Evolutionary conservation across 2,797 vertebrate species (phyloP).

Genomic region (Sebastolobus alascanus): DNA sequence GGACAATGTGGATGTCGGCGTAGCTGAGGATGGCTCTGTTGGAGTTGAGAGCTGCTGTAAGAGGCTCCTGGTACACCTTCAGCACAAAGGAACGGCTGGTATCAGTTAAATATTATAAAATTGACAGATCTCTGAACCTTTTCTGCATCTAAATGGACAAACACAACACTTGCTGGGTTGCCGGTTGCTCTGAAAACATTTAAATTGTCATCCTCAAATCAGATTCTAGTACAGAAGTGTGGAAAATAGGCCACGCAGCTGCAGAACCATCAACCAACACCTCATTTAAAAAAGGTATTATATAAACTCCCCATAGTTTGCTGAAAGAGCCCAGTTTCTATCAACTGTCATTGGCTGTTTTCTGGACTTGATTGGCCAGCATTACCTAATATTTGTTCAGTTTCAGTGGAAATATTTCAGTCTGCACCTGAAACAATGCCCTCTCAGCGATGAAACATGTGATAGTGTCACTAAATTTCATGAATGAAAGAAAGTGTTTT

Average conservation of each 20-base stretch:
- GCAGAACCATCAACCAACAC: not conserved
- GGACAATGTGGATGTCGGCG: constrained; percentile 82
- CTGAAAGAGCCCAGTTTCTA: not conserved
- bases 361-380: not conserved
- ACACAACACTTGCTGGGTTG: not conserved
- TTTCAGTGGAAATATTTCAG: constrained; percentile 3
- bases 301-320: not conserved
- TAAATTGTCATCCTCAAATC: not conserved
- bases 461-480: not conserved
- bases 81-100: not conserved
- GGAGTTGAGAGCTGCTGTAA: constrained; percentile 86
- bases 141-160: not conserved
- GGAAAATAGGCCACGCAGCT: not conserved
- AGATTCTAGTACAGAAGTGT: not conserved
- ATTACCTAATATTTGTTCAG: not conserved
- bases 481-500: not conserved
- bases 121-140: not conserved
- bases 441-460: not conserved
- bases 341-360: not conserved
- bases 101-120: not conserved
- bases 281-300: not conserved
- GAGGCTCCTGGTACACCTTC: constrained; percentile 82
- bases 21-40: constrained; percentile 88
- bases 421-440: not conserved
- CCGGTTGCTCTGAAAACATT: not conserved